Percentiles rank a stretch among this genome's conserved stretches.
phyloP scores from a whole-genome alignment of 2,888 invertebrate genomes.

The Patella ulyssiponensis region DNA sequence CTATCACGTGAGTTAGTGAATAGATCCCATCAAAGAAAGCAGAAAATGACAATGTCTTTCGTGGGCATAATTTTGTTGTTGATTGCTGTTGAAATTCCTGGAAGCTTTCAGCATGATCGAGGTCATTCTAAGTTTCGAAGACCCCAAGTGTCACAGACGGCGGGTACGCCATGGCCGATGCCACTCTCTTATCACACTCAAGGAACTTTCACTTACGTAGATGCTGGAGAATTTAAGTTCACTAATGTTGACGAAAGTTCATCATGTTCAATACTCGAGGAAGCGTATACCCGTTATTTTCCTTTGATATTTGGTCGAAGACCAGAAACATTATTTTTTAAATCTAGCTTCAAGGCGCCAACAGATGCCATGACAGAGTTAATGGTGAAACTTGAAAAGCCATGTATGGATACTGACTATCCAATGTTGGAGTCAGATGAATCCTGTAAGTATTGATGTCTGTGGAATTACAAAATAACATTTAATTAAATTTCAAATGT shows the following conservation, averaged over 20 bases:
- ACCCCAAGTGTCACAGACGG: conserved; percentile 27
- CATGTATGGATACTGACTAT: conserved; percentile 77
- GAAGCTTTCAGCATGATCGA: no score
- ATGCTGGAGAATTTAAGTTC: conserved; percentile 15
- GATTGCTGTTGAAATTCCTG: no score
- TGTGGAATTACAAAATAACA: no score
- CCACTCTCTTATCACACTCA: conserved; percentile 35
- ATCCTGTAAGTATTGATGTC: conserved; percentile 76
- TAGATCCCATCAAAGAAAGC: no score
- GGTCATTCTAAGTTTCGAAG: no score
- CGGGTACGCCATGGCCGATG: conserved; percentile 49
- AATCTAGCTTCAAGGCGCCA: conserved; percentile 19
- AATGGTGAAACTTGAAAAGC: conserved; percentile 75
- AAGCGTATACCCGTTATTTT: conserved; percentile 76
- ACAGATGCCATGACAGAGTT: conserved; percentile 66
- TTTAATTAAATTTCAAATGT: no score
- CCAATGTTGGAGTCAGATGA: conserved; percentile 84
- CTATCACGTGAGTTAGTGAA: no score
- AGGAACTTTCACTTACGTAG: background rate
- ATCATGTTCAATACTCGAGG: conserved; percentile 75
- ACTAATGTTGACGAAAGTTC: conserved; percentile 18
- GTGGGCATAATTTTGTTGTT: no score
- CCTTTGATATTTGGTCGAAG: conserved; percentile 71
- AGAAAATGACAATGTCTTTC: no score
- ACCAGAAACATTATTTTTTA: conserved; percentile 31